phyloP scores from a whole-genome alignment of 2,888 invertebrate genomes.

The Melieria picta region DNA sequence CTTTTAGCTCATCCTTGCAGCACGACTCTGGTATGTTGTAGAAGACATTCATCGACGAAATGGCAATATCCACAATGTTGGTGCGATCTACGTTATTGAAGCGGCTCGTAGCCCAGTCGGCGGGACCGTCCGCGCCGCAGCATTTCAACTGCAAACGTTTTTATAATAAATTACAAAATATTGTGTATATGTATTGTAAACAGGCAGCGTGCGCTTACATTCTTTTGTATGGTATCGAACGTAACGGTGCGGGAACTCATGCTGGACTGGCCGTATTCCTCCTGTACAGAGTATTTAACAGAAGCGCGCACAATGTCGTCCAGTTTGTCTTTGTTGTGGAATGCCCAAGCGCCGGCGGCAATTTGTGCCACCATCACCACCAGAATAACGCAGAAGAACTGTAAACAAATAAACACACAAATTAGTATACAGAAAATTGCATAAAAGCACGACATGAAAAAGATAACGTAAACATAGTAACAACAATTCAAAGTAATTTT shows the following conservation, averaged over 20 bases:
- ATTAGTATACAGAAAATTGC: conserved; percentile 3
- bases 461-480: conserved; percentile 26
- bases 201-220: conserved; percentile 63
- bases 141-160: conserved; percentile 72
- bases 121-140: conserved; percentile 79
- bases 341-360: conserved; percentile 81
- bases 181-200: background rate
- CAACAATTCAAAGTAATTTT: conserved; percentile 6
- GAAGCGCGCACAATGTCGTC: conserved; percentile 73
- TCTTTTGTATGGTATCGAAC: conserved; percentile 75
- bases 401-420: conserved; percentile 41
- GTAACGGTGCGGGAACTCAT: conserved; percentile 70
- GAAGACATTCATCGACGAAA: conserved; percentile 67
- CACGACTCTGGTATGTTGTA: conserved; percentile 72
- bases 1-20: conserved; percentile 69
- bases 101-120: conserved; percentile 76
- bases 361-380: conserved; percentile 82
- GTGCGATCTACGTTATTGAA: conserved; percentile 69
- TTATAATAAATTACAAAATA: conserved; percentile 4
- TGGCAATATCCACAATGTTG: conserved; percentile 67
- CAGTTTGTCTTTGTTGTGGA: conserved; percentile 75
- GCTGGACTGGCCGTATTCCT: conserved; percentile 70
- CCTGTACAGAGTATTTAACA: conserved; percentile 73
- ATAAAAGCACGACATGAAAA: conserved; percentile 27
- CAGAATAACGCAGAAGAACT: conserved; percentile 83